phyloP scores from a whole-genome alignment of 2,113 vertebrate species.

The Pteropus alecto region DNA sequence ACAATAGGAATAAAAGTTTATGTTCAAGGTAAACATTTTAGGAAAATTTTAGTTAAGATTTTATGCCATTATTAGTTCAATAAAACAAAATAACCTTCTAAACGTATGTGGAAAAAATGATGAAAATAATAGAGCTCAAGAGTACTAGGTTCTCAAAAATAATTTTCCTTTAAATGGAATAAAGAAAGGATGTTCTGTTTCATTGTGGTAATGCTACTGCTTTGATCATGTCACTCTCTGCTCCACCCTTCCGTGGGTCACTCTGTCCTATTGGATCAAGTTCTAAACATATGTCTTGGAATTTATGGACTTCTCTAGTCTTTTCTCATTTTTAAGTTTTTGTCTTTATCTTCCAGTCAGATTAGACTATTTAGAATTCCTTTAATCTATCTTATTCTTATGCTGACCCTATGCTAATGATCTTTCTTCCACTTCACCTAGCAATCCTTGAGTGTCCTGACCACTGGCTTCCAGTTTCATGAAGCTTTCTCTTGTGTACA shows the following conservation, averaged over 20 bases:
- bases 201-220: neutral
- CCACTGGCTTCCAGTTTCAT: neutral
- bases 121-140: neutral
- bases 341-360: neutral
- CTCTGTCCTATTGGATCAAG: neutral
- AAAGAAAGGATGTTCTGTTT: slow-evolving; percentile 58
- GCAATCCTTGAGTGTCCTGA: neutral
- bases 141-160: neutral
- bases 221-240: slow-evolving; percentile 7
- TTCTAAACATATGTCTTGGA: neutral
- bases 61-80: neutral
- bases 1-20: neutral
- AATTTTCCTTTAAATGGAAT: slow-evolving; percentile 25
- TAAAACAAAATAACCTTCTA: neutral
- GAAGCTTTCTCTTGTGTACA: neutral
- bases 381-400: neutral
- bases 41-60: slow-evolving; percentile 10
- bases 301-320: neutral
- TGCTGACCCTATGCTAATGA: neutral
- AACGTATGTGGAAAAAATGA: slow-evolving; percentile 8
- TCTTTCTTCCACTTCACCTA: neutral
- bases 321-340: neutral
- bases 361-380: neutral
- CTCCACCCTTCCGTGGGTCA: neutral
- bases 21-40: neutral